A percentile compares a stretch with the other conserved stretches of the same genome.
Evolutionary conservation across 2,888 invertebrate species (phyloP).

Genomic region (Heliconius hortense): DNA sequence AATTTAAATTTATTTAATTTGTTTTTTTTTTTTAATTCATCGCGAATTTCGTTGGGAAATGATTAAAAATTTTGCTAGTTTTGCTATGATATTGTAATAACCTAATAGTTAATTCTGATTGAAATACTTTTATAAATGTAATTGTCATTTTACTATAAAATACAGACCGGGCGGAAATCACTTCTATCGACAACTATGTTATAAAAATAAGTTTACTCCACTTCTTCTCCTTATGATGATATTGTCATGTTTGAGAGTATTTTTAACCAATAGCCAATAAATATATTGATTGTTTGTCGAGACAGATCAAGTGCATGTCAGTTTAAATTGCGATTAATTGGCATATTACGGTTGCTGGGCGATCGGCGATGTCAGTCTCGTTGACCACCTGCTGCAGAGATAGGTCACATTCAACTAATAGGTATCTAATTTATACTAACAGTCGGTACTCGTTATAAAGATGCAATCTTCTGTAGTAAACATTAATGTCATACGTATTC

Average conservation of each 20-base stretch:
- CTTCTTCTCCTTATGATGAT: slow-evolving; percentile 1
- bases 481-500: slow-evolving; percentile 6
- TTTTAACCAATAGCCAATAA: slow-evolving; percentile 35
- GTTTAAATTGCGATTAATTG: slow-evolving; percentile 58
- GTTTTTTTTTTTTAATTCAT: too few species aligned
- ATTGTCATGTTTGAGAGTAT: slow-evolving; percentile 15
- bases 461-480: neutral
- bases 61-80: too few species aligned
- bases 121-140: neutral
- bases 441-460: slow-evolving; percentile 16
- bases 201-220: slow-evolving; percentile 4
- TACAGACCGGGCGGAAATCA: neutral
- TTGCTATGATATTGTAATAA: too few species aligned
- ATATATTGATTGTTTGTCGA: slow-evolving; percentile 45
- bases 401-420: slow-evolving; percentile 27
- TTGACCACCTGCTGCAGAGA: slow-evolving; percentile 41
- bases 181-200: neutral
- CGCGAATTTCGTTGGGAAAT: too few species aligned
- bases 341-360: slow-evolving; percentile 41
- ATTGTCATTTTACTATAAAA: neutral
- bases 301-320: slow-evolving; percentile 58
- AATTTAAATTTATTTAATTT: too few species aligned
- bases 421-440: slow-evolving; percentile 25
- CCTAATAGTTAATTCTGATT: too few species aligned
- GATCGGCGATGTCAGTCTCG: slow-evolving; percentile 34